Evolutionary conservation across 2,113 vertebrate species (phyloP), one percentile per base, ranked within the genome.

Genomic region (Crocuta crocuta): DNA sequence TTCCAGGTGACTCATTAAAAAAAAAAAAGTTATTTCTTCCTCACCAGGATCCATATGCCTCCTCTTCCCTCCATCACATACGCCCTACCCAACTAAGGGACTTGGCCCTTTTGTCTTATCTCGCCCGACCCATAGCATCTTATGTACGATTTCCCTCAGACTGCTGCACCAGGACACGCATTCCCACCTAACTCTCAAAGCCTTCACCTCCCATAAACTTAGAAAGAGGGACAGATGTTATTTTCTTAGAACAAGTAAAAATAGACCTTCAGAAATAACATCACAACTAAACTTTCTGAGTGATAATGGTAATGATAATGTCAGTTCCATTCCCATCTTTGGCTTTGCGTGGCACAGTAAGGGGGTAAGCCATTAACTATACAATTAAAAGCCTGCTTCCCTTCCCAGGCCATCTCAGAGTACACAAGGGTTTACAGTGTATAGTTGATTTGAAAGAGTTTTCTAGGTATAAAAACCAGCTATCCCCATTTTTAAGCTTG

Each of bases 401-500:
- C 12, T 24, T 24, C 28, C 26, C 26, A n/a, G 45, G 24, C 6
- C 9, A 26, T n/a, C 58, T 45, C 45, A 50, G 10, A 83, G 68
- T 31, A 35, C 39, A 70, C 45, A 23, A 35, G 7, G 35, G 10
- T 55, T 88, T 55, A 43, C 31, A 85, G 1, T 11, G 0, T 6
- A 21, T 6, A 10, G 0, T 43, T 89, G 50, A 80, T 63, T 39
- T 39, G 10, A 33, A 88, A 53, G 17, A 71, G 7, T 1, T 84
- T 96, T 93, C 80, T 65, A 39, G 73, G 33, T 15, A 16, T 50
- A 33, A 80, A 55, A 21, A 33, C 35, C 21, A 35, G 35, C 19
- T 93, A 70, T 19, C 58, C 33, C 50, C 35, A 31, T 70, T 91
- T 94, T 95, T 83, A 96, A 86, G 21, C 17, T 93, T 93, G 35